Percentiles rank a stretch among this genome's conserved stretches.
Evolutionary conservation across 1,140 invertebrate genomes (phyloP).

Genomic region (Trichonephila clavata): DNA sequence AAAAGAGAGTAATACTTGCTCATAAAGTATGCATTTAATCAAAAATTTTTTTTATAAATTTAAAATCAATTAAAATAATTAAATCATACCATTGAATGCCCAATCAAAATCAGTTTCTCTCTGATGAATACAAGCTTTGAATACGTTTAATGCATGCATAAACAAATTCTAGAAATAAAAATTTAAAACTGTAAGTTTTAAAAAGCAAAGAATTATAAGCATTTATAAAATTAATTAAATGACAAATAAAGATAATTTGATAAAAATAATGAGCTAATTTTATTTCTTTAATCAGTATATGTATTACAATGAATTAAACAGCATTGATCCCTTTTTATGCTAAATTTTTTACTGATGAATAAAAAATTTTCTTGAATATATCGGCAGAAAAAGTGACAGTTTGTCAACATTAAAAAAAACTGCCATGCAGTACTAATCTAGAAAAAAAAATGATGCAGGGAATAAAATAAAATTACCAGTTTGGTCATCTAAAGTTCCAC

Average conservation of each 20-base stretch:
- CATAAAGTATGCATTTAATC: no score
- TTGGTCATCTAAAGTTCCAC: slow-evolving; percentile 89
- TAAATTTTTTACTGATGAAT: no score
- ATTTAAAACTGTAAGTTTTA: not conserved
- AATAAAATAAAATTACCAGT: slow-evolving; percentile 80
- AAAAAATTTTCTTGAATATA: no score
- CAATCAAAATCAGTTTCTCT: slow-evolving; percentile 66
- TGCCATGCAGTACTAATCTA: no score
- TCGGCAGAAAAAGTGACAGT: no score
- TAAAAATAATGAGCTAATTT: no score
- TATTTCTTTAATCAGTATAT: no score
- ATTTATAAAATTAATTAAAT: not conserved
- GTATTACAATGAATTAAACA: no score
- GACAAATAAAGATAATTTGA: no score
- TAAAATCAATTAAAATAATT: not conserved
- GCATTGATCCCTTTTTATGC: no score
- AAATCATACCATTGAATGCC: slow-evolving; percentile 67
- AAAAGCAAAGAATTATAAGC: not conserved
- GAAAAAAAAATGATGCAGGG: not conserved
- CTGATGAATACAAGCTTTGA: slow-evolving; percentile 46
- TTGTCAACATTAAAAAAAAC: no score
- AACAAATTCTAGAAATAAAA: slow-evolving; percentile 59
- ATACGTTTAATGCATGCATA: slow-evolving; percentile 51
- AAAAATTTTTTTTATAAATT: not conserved
- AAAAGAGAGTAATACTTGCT: no score